Evolutionary conservation across 2,888 invertebrate genomes (phyloP).

Genomic region (Parascotia fuliginaria): DNA sequence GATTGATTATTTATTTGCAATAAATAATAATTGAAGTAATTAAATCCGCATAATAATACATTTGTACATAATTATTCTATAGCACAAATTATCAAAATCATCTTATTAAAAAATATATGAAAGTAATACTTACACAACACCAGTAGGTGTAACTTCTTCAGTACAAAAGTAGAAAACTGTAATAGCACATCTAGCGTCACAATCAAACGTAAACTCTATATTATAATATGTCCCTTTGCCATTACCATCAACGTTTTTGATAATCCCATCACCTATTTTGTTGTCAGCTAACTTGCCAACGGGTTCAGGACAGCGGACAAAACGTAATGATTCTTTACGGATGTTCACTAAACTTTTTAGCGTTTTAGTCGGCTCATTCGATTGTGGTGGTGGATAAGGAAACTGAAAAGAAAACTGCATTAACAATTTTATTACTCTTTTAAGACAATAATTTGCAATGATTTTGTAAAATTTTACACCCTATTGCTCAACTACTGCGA

Average conservation of each 20-base stretch:
- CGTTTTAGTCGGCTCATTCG: slow-evolving; percentile 98
- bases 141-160: slow-evolving; percentile 95
- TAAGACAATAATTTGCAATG: no score
- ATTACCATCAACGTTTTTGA: slow-evolving; percentile 85
- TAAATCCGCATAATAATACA: no score
- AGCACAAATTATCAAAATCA: no score
- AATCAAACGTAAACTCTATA: slow-evolving; percentile 98
- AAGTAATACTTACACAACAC: slow-evolving; percentile 90
- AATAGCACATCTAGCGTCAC: slow-evolving; percentile 97
- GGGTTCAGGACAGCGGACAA: slow-evolving; percentile 91
- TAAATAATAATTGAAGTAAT: no score
- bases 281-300: slow-evolving; percentile 85
- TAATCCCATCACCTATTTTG: slow-evolving; percentile 82
- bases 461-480: no score
- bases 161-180: slow-evolving; percentile 98
- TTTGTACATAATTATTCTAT: no score
- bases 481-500: no score
- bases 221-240: slow-evolving; percentile 92
- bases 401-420: slow-evolving; percentile 87
- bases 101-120: no score
- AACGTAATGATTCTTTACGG: slow-evolving; percentile 97
- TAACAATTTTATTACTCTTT: neutral
- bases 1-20: no score
- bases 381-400: slow-evolving; percentile 98
- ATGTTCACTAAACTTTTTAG: slow-evolving; percentile 98